A percentile compares a stretch with the other conserved stretches of the same genome.
Conservation (phyloP, 2,113 vertebrate species). For the Lipotes vexillifer region DNA sequence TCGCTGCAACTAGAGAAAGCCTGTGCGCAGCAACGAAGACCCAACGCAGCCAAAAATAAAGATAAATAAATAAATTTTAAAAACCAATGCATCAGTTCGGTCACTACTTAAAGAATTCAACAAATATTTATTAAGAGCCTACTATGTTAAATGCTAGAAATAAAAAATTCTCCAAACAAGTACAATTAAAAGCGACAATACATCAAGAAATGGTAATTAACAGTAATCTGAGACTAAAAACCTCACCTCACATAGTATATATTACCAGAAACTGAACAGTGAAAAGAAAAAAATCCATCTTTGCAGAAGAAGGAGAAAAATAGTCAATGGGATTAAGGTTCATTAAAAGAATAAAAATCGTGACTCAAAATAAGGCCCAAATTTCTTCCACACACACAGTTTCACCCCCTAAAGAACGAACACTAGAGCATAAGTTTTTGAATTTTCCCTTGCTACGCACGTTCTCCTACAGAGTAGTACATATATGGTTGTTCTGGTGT, state of each 20-base stretch:
- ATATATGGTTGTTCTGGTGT: too few relatives aligned
- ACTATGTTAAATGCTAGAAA: neutral
- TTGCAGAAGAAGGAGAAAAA: neutral
- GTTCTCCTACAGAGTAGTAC: neutral
- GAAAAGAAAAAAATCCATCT: neutral
- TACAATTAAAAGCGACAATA: neutral
- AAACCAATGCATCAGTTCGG: neutral
- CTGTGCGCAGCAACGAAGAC: too few relatives aligned
- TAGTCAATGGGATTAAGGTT: neutral
- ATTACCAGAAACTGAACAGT: neutral
- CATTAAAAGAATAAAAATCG: neutral
- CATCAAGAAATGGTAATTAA: neutral
- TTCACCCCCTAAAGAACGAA: neutral
- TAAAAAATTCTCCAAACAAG: neutral
- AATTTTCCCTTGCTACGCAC: neutral
- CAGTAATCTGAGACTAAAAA: neutral
- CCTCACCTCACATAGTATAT: neutral
- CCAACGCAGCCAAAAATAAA: too few relatives aligned
- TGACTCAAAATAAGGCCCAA: neutral
- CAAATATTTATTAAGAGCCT: neutral
- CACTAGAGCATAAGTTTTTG: neutral
- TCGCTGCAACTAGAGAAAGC: too few relatives aligned
- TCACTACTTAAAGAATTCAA: neutral
- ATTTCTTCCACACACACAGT: neutral
- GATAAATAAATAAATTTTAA: too few relatives aligned